phyloP scores from a whole-genome alignment of 2,797 vertebrate genomes.

The Myotis findleyi region DNA sequence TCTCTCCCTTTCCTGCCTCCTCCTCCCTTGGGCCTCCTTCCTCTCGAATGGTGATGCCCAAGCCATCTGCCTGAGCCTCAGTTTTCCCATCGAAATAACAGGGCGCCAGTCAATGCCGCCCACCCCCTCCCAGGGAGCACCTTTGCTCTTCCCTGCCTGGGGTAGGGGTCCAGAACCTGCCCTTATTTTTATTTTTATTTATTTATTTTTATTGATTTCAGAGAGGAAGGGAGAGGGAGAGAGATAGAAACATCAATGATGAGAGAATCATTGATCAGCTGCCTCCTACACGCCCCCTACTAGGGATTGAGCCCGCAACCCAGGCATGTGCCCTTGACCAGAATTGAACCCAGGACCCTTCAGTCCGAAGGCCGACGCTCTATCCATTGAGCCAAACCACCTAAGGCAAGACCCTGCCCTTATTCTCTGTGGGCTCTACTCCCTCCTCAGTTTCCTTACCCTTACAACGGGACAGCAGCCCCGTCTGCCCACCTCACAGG shows the following conservation, averaged over 20 bases:
- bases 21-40: neutral
- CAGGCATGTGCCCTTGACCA: no score
- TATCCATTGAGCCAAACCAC: no score
- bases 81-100: neutral
- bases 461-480: neutral
- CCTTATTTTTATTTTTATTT: no score
- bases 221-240: no score
- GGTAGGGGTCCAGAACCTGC: neutral
- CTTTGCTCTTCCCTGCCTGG: neutral
- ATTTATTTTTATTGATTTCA: no score
- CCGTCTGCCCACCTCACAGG: neutral
- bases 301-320: no score
- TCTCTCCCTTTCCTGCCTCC: neutral
- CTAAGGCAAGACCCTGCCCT: neutral
- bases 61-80: accelerated
- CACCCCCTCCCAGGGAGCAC: neutral
- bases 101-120: neutral
- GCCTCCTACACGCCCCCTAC: no score
- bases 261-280: no score
- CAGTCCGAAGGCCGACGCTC: no score
- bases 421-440: neutral
- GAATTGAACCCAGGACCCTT: no score
- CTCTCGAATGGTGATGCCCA: neutral
- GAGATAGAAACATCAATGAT: no score
- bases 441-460: neutral